Evolutionary conservation across 2,888 invertebrate species (phyloP).

Genomic region (Pandemis heparana): DNA sequence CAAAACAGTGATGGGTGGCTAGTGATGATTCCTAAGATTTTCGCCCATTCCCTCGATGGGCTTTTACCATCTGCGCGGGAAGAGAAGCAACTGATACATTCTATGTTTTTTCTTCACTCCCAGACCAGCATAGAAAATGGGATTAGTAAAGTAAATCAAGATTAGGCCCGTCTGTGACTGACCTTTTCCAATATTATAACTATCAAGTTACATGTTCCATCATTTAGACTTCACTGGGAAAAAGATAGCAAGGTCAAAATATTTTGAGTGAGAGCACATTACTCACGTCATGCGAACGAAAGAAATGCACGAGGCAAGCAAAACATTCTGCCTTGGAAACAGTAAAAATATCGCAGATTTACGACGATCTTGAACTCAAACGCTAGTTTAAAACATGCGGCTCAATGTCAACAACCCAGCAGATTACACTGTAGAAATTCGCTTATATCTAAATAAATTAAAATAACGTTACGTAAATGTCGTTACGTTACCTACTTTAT

Average conservation of each 20-base stretch:
- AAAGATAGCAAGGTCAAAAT: neutral
- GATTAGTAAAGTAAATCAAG: too few relatives aligned
- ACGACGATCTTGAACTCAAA: constrained; percentile 34
- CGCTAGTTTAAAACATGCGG: constrained; percentile 11
- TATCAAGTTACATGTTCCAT: neutral
- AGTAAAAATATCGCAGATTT: constrained; percentile 11
- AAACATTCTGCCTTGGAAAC: neutral
- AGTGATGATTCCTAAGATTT: too few relatives aligned
- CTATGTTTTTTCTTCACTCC: too few relatives aligned
- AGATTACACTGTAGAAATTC: constrained; percentile 20
- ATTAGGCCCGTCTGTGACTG: too few relatives aligned
- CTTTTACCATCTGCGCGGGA: too few relatives aligned
- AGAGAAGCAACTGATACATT: too few relatives aligned
- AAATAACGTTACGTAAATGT: constrained; percentile 7
- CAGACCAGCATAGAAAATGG: too few relatives aligned
- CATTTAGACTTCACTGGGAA: neutral
- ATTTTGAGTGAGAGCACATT: neutral
- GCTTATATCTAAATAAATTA: constrained; percentile 43
- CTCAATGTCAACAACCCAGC: constrained; percentile 47
- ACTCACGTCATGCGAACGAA: neutral
- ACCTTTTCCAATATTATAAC: neutral
- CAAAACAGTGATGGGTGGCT: too few relatives aligned
- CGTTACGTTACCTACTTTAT: constrained; percentile 1
- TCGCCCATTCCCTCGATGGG: too few relatives aligned
- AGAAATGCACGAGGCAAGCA: neutral